phyloP scores from a whole-genome alignment of 53 echinoderm and acorn worm genomes.

The Temnopleurus reevesii region DNA sequence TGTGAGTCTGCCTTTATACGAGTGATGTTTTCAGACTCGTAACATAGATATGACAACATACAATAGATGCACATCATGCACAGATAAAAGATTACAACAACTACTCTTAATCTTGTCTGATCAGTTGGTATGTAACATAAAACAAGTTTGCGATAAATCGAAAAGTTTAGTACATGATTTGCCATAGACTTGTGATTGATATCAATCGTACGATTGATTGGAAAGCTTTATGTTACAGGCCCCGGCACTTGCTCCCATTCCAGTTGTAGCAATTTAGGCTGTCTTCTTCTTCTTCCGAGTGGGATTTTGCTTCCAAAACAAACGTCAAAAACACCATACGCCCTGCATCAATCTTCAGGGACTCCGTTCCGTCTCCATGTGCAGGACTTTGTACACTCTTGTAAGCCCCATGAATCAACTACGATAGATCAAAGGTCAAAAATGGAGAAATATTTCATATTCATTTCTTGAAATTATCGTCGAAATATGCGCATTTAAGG shows the following conservation, averaged over 20 bases:
- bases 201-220: too few relatives aligned
- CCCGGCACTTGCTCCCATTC: neutral
- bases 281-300: slow-evolving; percentile 26
- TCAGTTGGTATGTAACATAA: too few relatives aligned
- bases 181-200: too few relatives aligned
- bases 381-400: neutral
- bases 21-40: neutral
- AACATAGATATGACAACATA: neutral
- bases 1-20: too few relatives aligned
- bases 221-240: too few relatives aligned
- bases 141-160: too few relatives aligned
- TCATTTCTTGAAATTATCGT: slow-evolving; percentile 31
- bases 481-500: neutral
- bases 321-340: slow-evolving; percentile 44
- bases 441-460: slow-evolving; percentile 16
- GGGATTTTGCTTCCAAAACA: slow-evolving; percentile 44
- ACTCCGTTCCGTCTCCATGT: too few relatives aligned
- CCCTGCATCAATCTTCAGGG: slow-evolving; percentile 44
- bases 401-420: slow-evolving; percentile 28
- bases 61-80: neutral
- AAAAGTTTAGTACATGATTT: too few relatives aligned
- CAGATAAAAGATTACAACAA: neutral
- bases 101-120: neutral
- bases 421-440: neutral
- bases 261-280: neutral